These are phyloP conservation scores for Pediacus dermestoides DNA, from an alignment of 2,888 invertebrate species.

Conservation along the genomic window DNA sequence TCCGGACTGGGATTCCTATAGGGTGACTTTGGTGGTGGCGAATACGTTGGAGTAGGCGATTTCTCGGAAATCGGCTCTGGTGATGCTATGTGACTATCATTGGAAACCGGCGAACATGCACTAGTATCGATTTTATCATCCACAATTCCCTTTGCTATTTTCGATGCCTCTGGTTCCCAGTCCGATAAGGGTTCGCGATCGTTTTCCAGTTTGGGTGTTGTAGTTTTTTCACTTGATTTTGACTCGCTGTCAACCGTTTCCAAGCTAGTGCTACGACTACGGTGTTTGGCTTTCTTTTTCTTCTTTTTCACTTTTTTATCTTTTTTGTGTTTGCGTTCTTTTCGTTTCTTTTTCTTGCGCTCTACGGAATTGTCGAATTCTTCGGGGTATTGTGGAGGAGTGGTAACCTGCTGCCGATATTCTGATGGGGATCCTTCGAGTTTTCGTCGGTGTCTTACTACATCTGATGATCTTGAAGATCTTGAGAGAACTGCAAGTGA, in stretches of 20 bases:
- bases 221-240: constrained; percentile 24
- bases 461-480: constrained; percentile 46
- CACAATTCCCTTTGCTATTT: too few species aligned
- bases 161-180: constrained; percentile 37
- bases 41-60: constrained; percentile 36
- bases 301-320: constrained; percentile 66
- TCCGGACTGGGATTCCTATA: constrained; percentile 46
- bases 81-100: constrained; percentile 47
- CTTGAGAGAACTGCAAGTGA: too few species aligned
- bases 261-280: constrained; percentile 66
- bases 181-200: constrained; percentile 41
- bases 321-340: constrained; percentile 71
- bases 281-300: constrained; percentile 65
- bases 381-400: constrained; percentile 40
- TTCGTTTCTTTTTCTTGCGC: constrained; percentile 60
- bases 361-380: constrained; percentile 39
- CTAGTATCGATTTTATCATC: constrained; percentile 37
- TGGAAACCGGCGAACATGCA: constrained; percentile 48
- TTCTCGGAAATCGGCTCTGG: constrained; percentile 38
- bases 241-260: constrained; percentile 57
- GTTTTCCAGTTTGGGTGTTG: constrained; percentile 24
- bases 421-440: constrained; percentile 41
- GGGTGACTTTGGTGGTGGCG: constrained; percentile 33
- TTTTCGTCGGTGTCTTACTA: constrained; percentile 44
- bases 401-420: constrained; percentile 19